Evolutionary conservation across 1,140 invertebrate species (phyloP).

Genomic region (Chrysoperla carnea): DNA sequence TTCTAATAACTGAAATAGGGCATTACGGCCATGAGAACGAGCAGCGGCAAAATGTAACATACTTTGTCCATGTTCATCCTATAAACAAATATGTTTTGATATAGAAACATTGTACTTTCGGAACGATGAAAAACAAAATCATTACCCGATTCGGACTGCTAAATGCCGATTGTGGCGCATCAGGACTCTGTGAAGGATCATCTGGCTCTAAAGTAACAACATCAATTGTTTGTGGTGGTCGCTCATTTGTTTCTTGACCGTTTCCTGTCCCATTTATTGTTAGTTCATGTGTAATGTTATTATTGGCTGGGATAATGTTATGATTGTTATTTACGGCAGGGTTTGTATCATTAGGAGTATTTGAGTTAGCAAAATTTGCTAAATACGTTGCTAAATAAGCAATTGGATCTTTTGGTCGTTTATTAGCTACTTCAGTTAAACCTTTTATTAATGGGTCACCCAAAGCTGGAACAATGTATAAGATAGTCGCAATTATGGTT

Average conservation of each 20-base stretch:
- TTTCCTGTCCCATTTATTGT: neutral
- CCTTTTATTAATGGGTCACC: slow-evolving; percentile 76
- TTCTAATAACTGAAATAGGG: slow-evolving; percentile 54
- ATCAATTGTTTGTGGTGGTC: slow-evolving; percentile 17
- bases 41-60: slow-evolving; percentile 77
- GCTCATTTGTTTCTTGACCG: neutral
- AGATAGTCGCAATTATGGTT: neutral
- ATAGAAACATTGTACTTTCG: slow-evolving; percentile 4
- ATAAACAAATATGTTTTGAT: slow-evolving; percentile 6
- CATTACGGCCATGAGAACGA: slow-evolving; percentile 53
- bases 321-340: slow-evolving; percentile 6
- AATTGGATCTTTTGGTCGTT: slow-evolving; percentile 63
- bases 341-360: slow-evolving; percentile 11
- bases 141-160: slow-evolving; percentile 39
- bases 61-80: slow-evolving; percentile 77
- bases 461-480: slow-evolving; percentile 39
- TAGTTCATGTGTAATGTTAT: neutral
- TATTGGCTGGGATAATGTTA: slow-evolving; percentile 5
- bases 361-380: slow-evolving; percentile 49
- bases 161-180: slow-evolving; percentile 35
- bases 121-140: neutral
- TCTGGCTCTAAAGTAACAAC: slow-evolving; percentile 23
- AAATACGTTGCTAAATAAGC: slow-evolving; percentile 65
- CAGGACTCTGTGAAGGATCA: slow-evolving; percentile 16
- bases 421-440: slow-evolving; percentile 65